Percentiles rank a stretch among this genome's conserved stretches.
Conservation (phyloP, 2,888 invertebrate species). For the Pardosa pseudoannulata region DNA sequence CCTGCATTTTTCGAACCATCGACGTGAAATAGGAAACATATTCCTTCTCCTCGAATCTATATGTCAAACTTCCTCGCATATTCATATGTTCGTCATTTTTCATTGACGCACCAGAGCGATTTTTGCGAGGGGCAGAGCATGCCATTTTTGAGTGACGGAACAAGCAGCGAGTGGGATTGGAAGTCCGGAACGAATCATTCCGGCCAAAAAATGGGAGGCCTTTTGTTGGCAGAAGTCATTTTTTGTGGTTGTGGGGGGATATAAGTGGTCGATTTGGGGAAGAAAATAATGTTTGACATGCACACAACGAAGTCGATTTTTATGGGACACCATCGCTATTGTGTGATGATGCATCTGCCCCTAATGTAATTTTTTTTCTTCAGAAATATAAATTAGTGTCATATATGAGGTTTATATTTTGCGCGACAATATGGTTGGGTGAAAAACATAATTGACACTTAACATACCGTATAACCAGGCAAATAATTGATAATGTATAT, state of each 20-base stretch:
- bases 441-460: too few species aligned
- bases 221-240: constrained; percentile 18
- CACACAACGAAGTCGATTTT: neutral
- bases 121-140: neutral
- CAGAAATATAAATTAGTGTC: neutral
- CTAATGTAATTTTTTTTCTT: neutral
- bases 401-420: too few species aligned
- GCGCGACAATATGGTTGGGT: too few species aligned
- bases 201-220: constrained; percentile 2
- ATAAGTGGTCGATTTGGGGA: constrained; percentile 8
- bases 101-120: neutral
- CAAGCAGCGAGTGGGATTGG: neutral
- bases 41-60: neutral
- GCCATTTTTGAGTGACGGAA: constrained; percentile 7
- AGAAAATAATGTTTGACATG: constrained; percentile 10
- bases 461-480: too few species aligned
- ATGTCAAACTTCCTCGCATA: constrained; percentile 12
- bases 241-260: neutral
- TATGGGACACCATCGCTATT: neutral
- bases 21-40: neutral
- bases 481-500: too few species aligned
- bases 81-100: constrained; percentile 11
- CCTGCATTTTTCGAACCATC: too few species aligned
- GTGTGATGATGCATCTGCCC: neutral
- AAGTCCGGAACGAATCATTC: neutral